These are phyloP conservation scores for Mionectes macconnelli DNA, from an alignment of 2,113 vertebrate genomes.

Conservation along the genomic window DNA sequence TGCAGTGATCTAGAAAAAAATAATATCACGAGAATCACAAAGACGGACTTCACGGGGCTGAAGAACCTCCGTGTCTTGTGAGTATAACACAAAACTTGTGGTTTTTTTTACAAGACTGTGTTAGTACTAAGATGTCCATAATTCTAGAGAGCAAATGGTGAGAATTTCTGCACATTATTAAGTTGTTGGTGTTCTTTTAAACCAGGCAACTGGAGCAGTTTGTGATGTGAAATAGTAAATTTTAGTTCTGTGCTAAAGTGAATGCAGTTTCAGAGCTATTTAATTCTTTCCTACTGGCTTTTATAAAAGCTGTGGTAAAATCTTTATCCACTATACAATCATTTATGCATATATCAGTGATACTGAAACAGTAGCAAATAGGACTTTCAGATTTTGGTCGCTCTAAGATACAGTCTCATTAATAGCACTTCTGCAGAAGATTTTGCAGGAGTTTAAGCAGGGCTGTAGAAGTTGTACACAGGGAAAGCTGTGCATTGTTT, in stretches of 20 bases:
- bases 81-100: constrained; percentile 66
- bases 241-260: neutral
- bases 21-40: constrained; percentile 95
- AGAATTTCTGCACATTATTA: neutral
- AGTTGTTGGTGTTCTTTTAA: neutral
- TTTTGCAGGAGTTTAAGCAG: neutral
- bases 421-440: neutral
- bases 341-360: neutral
- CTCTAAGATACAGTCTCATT: neutral
- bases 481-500: neutral
- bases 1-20: constrained; percentile 94
- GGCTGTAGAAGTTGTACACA: neutral
- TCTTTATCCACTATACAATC: neutral
- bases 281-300: neutral
- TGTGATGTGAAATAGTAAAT: neutral
- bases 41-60: constrained; percentile 90
- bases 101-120: accelerated
- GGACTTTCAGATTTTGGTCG: neutral
- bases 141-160: neutral
- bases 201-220: neutral
- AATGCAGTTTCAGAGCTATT: neutral
- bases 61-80: constrained; percentile 97
- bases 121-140: neutral
- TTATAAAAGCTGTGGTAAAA: neutral
- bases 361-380: neutral